Evolutionary conservation across 2,113 vertebrate genomes (phyloP).

Genomic region (Bagarius yarrelli): DNA sequence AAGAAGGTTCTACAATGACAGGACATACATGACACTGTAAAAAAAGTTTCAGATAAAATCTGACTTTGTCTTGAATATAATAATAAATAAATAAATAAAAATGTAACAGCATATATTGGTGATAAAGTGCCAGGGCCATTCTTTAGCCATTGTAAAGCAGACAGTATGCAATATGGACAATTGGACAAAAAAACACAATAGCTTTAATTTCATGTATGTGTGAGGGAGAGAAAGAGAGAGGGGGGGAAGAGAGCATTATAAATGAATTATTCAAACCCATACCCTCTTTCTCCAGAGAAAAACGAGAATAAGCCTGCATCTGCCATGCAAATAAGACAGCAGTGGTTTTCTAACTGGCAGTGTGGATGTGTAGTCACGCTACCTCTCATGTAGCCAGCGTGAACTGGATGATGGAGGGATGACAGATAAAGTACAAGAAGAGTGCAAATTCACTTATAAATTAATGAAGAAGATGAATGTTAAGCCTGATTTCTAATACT

Average conservation of each 20-base stretch:
- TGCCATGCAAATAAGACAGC: constrained; percentile 64
- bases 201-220: constrained; percentile 15
- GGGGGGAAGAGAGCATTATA: constrained; percentile 11
- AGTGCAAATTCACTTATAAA: not conserved
- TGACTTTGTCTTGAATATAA: no score
- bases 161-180: not conserved
- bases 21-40: no score
- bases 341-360: constrained; percentile 60
- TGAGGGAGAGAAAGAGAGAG: constrained; percentile 4
- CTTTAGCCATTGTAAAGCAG: constrained; percentile 2
- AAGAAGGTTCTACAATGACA: no score
- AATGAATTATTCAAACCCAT: constrained; percentile 70
- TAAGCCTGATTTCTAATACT: not conserved
- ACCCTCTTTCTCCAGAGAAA: constrained; percentile 46
- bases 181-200: constrained; percentile 2
- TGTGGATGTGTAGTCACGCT: constrained; percentile 65
- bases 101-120: not conserved
- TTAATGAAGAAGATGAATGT: constrained; percentile 27
- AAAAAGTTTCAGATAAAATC: no score
- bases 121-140: not conserved
- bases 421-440: not conserved
- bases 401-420: constrained; percentile 26
- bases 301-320: constrained; percentile 50
- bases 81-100: not conserved
- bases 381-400: constrained; percentile 42